Evolutionary conservation across 2,113 vertebrate genomes (phyloP).

Genomic region (Procapra przewalskii): DNA sequence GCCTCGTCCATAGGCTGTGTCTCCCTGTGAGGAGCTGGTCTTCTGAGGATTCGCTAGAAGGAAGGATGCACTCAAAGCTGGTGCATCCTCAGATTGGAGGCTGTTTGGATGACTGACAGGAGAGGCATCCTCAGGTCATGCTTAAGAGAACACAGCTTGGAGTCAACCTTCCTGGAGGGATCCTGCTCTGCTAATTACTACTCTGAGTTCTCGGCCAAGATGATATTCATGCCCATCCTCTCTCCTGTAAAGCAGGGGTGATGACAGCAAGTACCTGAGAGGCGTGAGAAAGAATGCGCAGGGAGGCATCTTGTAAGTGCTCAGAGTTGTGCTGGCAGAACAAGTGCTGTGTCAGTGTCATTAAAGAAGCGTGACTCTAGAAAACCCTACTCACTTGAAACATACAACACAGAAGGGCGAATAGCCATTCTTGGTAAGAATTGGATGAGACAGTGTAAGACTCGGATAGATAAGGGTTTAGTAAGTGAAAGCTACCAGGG

Average conservation of each 20-base stretch:
- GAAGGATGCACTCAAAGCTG: not conserved
- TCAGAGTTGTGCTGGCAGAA: not conserved
- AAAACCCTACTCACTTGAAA: not conserved
- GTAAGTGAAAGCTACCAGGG: not conserved
- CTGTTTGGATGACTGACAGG: not conserved
- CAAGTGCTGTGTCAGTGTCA: not conserved
- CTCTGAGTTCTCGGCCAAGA: not conserved
- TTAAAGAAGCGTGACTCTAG: not conserved
- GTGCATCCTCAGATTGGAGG: not conserved
- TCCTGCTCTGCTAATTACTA: not conserved
- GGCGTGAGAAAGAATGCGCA: not conserved
- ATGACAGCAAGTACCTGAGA: not conserved
- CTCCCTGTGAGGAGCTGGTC: constrained; percentile 29
- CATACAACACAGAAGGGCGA: not conserved
- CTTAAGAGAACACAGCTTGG: not conserved
- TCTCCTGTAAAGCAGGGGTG: not conserved
- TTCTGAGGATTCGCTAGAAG: not conserved
- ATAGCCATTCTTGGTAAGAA: not conserved
- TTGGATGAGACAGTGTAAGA: not conserved
- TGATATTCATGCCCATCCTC: not conserved
- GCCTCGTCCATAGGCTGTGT: constrained; percentile 5
- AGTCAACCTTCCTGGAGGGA: not conserved
- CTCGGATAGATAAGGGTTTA: not conserved
- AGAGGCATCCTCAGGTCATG: not conserved
- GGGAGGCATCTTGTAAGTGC: not conserved